These are phyloP conservation scores for Liparis tanakae DNA, from an alignment of 2,797 vertebrate genomes.

Conservation along the genomic window DNA sequence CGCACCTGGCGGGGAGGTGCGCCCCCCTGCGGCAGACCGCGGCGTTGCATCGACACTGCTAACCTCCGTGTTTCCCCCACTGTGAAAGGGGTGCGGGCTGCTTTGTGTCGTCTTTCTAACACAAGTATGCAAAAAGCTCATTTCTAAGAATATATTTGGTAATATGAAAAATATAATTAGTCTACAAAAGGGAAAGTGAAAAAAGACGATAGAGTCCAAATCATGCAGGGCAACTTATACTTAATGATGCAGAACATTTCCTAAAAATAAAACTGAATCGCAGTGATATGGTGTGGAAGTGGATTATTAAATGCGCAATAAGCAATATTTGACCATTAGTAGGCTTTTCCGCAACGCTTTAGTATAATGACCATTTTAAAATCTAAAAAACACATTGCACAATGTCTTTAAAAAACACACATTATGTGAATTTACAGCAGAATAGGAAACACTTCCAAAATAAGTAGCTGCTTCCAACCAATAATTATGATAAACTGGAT, in stretches of 20 bases:
- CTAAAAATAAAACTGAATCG: neutral
- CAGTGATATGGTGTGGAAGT: neutral
- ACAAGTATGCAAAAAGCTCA: neutral
- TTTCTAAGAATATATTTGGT: neutral
- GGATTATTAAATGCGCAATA: neutral
- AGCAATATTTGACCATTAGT: neutral
- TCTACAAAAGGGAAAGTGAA: neutral
- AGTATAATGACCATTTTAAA: neutral
- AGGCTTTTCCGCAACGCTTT: neutral
- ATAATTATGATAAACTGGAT: neutral
- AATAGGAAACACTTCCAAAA: neutral
- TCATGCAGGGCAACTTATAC: neutral
- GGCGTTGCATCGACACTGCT: neutral
- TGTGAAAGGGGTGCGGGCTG: neutral
- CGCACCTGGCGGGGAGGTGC: slow-evolving; percentile 77
- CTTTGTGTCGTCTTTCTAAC: neutral
- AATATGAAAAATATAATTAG: neutral
- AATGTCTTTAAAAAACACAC: neutral
- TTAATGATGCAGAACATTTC: neutral
- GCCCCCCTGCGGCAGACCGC: slow-evolving; percentile 65
- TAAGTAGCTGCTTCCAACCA: neutral
- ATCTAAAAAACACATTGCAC: neutral
- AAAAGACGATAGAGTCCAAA: neutral
- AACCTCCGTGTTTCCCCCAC: neutral
- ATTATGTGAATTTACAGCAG: neutral